Base-by-base conservation (phyloP, 1,140 invertebrate genomes). In the Sipha flava region DNA sequence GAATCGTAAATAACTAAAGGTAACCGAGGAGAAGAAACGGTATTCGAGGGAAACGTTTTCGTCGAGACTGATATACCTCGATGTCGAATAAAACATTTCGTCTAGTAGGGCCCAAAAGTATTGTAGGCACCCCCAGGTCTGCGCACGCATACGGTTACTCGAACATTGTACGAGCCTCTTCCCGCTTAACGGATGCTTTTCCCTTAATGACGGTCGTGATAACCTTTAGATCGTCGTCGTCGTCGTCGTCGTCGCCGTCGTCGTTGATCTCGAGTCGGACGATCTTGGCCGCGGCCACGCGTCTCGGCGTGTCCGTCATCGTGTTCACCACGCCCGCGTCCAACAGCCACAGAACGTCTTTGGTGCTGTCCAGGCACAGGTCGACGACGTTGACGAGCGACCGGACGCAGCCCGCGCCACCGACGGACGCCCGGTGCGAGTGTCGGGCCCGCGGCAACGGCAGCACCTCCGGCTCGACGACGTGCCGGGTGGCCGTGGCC, bases 311-410 rank as follows among this genome's bases (percentile, higher is more conserved):
- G 66, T 87, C 86, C 4, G 47, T 52, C 59, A 90, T 81, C 0
- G 87, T 88, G 64, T 89, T 86, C 0, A 90, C 86, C 6, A 90
- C 85, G 43, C 89, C 89, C 1, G 86, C 86, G 81, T 90, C 89
- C 45, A 90, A 83, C 1, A 88, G 88, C 90, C 90, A 90, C 1
- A 90, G 84, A 23, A 87, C 85, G 23, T 86, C 83, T 1, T 16
- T 66, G 45, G 85, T 86, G 34, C 83, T 83, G 83, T 90, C 89
- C 10, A 90, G 82, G 70, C 87, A 88, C 7, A 90, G 82, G 81
- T 90, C 89, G 0, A 90, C 88, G 0, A 87, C 89, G 16, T 73
- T 73, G 18, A 73, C 1, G 12, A 73, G 70, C 3, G 70, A 31
- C 0, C 1, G n/a, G 1, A 4, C 9, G 10, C 18, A 16, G 29